Evolutionary conservation across 2,797 vertebrate species (phyloP).

Genomic region (Diplodus sargus): DNA sequence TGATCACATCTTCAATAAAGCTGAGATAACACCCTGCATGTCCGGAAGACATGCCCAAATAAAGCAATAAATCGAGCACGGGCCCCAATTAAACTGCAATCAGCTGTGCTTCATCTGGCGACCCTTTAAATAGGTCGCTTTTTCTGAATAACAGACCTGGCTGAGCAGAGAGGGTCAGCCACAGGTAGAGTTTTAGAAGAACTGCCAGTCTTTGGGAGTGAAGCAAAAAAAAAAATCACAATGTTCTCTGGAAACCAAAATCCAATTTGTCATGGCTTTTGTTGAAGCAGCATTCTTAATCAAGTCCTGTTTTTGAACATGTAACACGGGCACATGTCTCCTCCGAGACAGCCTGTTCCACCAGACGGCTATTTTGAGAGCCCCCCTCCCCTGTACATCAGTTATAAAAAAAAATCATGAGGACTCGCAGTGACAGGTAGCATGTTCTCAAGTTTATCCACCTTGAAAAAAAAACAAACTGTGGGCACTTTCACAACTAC

Average conservation of each 20-base stretch:
- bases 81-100: slow-evolving; percentile 13
- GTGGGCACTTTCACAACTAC: background rate
- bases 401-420: slow-evolving; percentile 56
- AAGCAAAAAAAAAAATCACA: slow-evolving; percentile 25
- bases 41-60: background rate
- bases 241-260: slow-evolving; percentile 36
- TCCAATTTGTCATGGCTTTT: slow-evolving; percentile 34
- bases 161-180: slow-evolving; percentile 18
- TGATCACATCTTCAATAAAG: background rate
- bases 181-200: slow-evolving; percentile 6
- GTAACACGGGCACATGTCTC: slow-evolving; percentile 49
- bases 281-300: slow-evolving; percentile 32
- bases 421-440: slow-evolving; percentile 36
- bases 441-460: slow-evolving; percentile 24
- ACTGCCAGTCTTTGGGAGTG: background rate
- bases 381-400: slow-evolving; percentile 49
- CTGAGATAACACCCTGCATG: slow-evolving; percentile 6
- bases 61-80: background rate
- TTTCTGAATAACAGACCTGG: slow-evolving; percentile 22
- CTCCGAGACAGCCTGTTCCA: slow-evolving; percentile 63
- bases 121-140: slow-evolving; percentile 41
- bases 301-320: slow-evolving; percentile 47
- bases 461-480: background rate
- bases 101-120: slow-evolving; percentile 23
- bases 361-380: slow-evolving; percentile 63